Evolutionary conservation across 1,140 invertebrate species (phyloP), one percentile per base, ranked within the genome.

Genomic region (Bombus breviceps): DNA sequence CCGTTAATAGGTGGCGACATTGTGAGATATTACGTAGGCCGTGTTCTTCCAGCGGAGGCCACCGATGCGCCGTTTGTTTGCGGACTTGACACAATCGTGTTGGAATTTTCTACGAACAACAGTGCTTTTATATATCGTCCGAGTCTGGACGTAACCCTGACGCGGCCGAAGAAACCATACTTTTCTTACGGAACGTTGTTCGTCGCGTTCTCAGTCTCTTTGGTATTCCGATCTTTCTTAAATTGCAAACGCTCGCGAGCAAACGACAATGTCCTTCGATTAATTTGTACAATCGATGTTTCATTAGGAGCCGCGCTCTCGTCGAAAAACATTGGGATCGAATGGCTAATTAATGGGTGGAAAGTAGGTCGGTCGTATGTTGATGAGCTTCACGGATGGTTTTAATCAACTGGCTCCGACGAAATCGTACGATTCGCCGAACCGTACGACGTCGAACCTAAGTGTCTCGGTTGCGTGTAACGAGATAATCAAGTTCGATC

Each of bases 81-180:
- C 73, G 79, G 78, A 73, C 87, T 88, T 88, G 87, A 88, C 84
- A 88, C 71, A 88, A 88, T 86, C 84, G 69, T 75, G 75, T 69
- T 74, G 85, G 85, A 88, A 88, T 88, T 85, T 68, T 81, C 57
- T 81, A 22, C 66, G 59, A 64, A 34, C 41, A 83, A 83, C 12
- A 3, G 59, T 41, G 28, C 75, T 64, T 32, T 77, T 62, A 57
- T 77, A 37, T 13, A 25, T n/a, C 75, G 28, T 62, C 12, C 53
- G 22, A 18, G 22, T 0, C 1, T 59, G 25, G 0, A 28, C 62
- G 28, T 64, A 64, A n/a, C 28, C n/a, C 59, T 28, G 59, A 62
- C n/a, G n/a, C 64, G 2, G 1, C 62, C n/a, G 2, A n/a, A 15
- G n/a, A 15, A 15, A 32, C n/a, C 13, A 32, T 15, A 6, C 3